Evolutionary conservation across 2,113 vertebrate species (phyloP), one percentile per base, ranked within the genome.

Genomic region (Catharus fuscescens): DNA sequence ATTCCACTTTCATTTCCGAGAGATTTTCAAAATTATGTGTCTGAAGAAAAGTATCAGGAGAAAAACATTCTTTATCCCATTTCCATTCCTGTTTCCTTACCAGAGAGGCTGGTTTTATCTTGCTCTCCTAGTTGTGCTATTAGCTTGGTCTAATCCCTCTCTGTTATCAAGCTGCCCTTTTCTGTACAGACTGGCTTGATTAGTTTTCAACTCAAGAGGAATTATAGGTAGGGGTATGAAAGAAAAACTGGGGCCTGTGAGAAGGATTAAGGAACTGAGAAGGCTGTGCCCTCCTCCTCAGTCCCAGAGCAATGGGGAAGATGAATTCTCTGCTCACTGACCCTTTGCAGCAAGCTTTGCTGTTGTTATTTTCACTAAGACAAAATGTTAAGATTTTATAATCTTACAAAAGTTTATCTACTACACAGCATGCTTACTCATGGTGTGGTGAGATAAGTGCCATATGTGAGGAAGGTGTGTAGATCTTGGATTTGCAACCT

Each of bases 351-450:
- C 44, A 90, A 91, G 78, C 70, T 85, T 88, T 65, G 38, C 69
- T 80, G 52, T 73, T 90, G 52, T 73, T 90, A 32, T 65, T 94
- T 92, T 71, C 31, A 31, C 59, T 44, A 56, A 93, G 60, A 92
- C 62, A 94, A 95, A 95, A 91, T 86, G 47, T 77, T 80, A 86
- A 92, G 76, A 60, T 92, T 80, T 88, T 71, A 34, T 94, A 93
- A 94, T 94, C 90, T 90, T 96, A 96, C 24, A 62, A 45, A 94
- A 85, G 25, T 94, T 94, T 95, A 90, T 96, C 86, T 95, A 26
- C n/a, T 28, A 62, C 56, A 53, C 94, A 8, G 8, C 72, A 42
- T 69, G 60, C 60, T 92, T 88, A 59, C 70, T 87, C 2, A 9
- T 92, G 92, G 73, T 79, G 28, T 69, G 36, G 32, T 34, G 79